Evolutionary conservation across 2,797 vertebrate genomes (phyloP).

Genomic region (Microtus agrestis): DNA sequence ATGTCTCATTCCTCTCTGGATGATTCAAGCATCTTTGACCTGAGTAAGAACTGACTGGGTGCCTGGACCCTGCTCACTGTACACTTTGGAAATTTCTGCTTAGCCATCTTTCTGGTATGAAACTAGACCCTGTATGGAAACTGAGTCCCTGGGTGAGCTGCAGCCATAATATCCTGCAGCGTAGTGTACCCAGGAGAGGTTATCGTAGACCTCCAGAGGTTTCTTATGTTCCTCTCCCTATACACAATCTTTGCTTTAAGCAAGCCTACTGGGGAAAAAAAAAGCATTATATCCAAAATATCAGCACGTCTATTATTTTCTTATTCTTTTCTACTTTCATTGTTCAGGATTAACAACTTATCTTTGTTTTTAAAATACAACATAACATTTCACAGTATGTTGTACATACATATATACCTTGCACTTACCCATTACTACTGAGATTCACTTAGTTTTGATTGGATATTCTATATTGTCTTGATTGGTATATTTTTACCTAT

Average conservation of each 20-base stretch:
- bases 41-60: too few species aligned
- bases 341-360: neutral
- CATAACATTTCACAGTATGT: neutral
- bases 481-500: neutral
- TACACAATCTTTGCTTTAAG: slow-evolving; percentile 92
- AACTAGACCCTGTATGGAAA: too few species aligned
- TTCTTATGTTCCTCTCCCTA: slow-evolving; percentile 92
- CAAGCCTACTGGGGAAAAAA: slow-evolving; percentile 97
- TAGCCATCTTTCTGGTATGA: too few species aligned
- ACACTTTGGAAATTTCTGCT: too few species aligned
- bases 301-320: neutral
- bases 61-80: too few species aligned
- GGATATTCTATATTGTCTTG: neutral
- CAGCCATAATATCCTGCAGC: too few species aligned
- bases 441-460: neutral
- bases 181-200: neutral
- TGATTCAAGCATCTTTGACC: too few species aligned
- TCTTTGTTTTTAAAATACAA: neutral
- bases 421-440: neutral
- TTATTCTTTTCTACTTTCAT: neutral
- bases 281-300: slow-evolving; percentile 73
- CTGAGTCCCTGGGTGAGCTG: too few species aligned
- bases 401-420: neutral
- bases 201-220: slow-evolving; percentile 90
- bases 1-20: too few species aligned